Evolutionary conservation across 2,113 vertebrate genomes (phyloP), one percentile per base, ranked within the genome.

Genomic region (Menura novaehollandiae): DNA sequence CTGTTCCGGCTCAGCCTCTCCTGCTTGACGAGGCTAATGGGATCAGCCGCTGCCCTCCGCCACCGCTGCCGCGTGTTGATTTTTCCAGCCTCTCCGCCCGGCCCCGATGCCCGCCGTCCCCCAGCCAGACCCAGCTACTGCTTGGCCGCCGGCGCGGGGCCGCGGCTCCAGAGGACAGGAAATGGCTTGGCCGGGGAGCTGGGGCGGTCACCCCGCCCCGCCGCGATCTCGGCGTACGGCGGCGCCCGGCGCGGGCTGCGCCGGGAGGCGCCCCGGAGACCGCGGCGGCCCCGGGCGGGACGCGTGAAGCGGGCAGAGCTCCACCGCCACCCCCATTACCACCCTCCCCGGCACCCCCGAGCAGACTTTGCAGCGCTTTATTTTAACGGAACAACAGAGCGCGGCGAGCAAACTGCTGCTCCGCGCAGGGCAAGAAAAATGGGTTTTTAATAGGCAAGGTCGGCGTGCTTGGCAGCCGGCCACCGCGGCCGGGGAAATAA

Each of bases 31-130:
- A 62, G 47, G 91, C 91, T 97, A 94, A 97, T 94, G 96, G 94
- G 95, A 97, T 96, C 95, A 92, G 92, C 77, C 39, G 43, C 88
- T 90, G 96, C 75, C 82, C 51, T 86, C 75, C 80, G 92, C 91
- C 47, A 59, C 87, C 71, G 96, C 95, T 76, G 93, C 96, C 80
- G 96, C 91, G 97, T 91, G 94, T 96, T 97, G 96, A 96, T 97
- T 97, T 97, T 98, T 98, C 97, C 95, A 95, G 44, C 93, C 85
- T 95, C 83, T 81, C 72, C 28, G 47, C 86, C 88, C 85, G 53
- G 77, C 79, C 75, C 43, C 90, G 56, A 47, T 92, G 91, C 91
- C 95, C 95, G 86, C 72, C 84, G 89, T 80, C 85, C 76, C 80
- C 30, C 30, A 49, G 33, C 66, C 87, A 84, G 74, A 35, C 30